Conservation (phyloP, 2,888 invertebrate genomes). For the Sinhomidia bicolor region DNA sequence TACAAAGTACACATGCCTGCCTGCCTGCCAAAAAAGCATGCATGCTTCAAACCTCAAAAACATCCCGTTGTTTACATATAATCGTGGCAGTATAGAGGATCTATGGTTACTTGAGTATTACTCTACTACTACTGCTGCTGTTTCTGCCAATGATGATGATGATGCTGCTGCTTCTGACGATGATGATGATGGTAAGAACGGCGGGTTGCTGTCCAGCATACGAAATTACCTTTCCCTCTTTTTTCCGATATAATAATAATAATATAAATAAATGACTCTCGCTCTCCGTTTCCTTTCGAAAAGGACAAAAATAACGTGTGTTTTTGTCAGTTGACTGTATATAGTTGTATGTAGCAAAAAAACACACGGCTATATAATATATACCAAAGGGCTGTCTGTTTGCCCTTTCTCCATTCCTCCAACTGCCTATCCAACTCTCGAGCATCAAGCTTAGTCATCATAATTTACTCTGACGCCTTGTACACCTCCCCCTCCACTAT, state of each 20-base stretch:
- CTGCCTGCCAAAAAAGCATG: too few species aligned
- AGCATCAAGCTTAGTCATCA: slow-evolving; percentile 19
- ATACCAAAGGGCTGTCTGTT: background rate
- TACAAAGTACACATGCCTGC: background rate
- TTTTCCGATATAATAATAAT: slow-evolving; percentile 30
- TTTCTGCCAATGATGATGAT: too few species aligned
- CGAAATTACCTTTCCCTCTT: slow-evolving; percentile 11
- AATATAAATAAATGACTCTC: slow-evolving; percentile 29
- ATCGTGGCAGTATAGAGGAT: background rate
- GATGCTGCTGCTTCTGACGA: background rate
- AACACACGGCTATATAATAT: too few species aligned
- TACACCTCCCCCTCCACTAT: background rate
- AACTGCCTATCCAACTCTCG: background rate
- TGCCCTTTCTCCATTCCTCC: background rate
- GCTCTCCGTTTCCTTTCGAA: background rate
- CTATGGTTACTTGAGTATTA: background rate
- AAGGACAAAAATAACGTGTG: background rate
- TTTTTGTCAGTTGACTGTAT: background rate
- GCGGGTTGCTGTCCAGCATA: slow-evolving; percentile 19
- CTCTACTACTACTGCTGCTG: too few species aligned
- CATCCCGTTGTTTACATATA: background rate
- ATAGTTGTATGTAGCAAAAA: too few species aligned
- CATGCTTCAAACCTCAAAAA: background rate
- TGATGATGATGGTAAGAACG: background rate
- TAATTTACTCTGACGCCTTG: slow-evolving; percentile 27